Conservation (phyloP, 2,797 vertebrate genomes). For the Masticophis lateralis region DNA sequence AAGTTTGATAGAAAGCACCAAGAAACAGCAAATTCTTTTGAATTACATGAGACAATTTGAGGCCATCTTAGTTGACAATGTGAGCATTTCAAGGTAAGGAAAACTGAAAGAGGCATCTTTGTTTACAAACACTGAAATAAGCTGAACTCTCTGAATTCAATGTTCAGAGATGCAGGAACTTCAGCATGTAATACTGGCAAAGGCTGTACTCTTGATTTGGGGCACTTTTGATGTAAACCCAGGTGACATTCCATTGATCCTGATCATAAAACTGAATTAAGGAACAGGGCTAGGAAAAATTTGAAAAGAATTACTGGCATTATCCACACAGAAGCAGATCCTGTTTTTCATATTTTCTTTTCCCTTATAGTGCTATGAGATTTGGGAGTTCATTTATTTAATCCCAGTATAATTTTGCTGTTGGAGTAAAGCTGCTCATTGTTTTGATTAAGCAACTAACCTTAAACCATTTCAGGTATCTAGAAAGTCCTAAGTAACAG, state of each 20-base stretch:
- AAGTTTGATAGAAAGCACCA: not conserved
- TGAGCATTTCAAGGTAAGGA: not conserved
- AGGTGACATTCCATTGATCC: not conserved
- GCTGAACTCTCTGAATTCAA: not conserved
- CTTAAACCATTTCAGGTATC: not conserved
- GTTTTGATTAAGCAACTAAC: not conserved
- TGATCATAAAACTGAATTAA: not conserved
- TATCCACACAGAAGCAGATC: not conserved
- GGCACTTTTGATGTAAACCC: not conserved
- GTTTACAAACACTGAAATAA: not conserved
- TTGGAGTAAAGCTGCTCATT: not conserved
- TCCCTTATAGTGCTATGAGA: not conserved
- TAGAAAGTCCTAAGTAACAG: not conserved
- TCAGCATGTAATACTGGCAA: not conserved
- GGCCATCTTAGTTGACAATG: not conserved
- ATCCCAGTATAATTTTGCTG: not conserved
- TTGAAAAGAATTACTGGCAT: not conserved
- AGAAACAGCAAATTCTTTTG: not conserved
- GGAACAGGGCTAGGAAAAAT: not conserved
- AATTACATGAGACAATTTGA: not conserved
- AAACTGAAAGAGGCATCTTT: not conserved
- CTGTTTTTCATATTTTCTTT: not conserved
- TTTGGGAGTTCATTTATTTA: not conserved
- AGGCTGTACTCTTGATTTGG: not conserved
- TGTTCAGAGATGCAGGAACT: not conserved